Conservation (phyloP, 2,797 vertebrate species). For the Chelmon rostratus region DNA sequence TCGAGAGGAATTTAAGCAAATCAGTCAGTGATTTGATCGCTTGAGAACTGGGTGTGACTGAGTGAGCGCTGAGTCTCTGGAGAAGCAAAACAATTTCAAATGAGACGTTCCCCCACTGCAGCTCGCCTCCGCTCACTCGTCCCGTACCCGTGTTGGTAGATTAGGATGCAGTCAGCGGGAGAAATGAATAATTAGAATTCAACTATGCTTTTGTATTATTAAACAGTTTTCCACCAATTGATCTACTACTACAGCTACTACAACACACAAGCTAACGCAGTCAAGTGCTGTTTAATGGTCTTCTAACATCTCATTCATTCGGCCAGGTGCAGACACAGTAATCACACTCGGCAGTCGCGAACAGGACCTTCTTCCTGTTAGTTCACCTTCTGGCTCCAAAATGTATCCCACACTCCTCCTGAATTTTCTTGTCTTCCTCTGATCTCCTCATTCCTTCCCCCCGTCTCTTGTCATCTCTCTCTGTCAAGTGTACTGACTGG, state of each 20-base stretch:
- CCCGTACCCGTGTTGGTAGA: background rate
- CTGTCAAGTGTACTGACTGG: background rate
- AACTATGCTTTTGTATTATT: background rate
- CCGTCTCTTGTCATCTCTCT: background rate
- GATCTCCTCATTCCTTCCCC: background rate
- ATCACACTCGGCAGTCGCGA: no score
- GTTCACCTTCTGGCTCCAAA: background rate
- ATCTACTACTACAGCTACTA: background rate
- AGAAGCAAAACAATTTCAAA: background rate
- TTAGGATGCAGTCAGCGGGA: background rate
- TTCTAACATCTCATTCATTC: no score
- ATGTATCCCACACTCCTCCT: background rate
- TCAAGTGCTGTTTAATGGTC: no score
- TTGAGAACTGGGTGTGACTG: no score
- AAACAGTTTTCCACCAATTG: background rate
- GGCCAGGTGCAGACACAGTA: no score
- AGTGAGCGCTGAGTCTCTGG: background rate
- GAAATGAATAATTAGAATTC: background rate
- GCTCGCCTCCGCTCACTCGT: background rate
- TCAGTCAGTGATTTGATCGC: background rate
- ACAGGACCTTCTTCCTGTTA: no score
- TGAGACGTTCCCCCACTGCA: no score
- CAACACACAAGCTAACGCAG: background rate
- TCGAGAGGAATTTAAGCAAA: background rate
- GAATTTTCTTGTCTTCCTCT: background rate